Evolutionary conservation across 92 coral and sea anemone genomes (phyloP).

Genomic region (Desmophyllum pertusum): DNA sequence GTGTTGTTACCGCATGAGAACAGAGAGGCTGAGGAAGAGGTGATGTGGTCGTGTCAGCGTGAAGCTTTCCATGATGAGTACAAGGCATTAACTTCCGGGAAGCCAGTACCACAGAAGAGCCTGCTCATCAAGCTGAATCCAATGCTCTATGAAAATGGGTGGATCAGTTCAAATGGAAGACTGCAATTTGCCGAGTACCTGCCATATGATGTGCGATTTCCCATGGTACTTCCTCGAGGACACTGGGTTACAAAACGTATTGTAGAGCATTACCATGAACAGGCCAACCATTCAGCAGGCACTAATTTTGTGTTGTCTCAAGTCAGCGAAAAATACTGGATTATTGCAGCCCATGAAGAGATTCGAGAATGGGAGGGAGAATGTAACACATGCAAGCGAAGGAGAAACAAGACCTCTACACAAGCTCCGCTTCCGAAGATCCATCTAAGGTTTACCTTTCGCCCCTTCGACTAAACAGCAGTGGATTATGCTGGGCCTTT

Average conservation of each 20-base stretch:
- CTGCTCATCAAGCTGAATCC: slow-evolving; percentile 34
- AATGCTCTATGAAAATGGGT: slow-evolving; percentile 51
- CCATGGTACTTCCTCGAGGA: slow-evolving; percentile 56
- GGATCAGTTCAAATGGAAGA: slow-evolving; percentile 55
- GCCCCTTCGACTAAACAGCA: too few species aligned
- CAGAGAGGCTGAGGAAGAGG: slow-evolving; percentile 57
- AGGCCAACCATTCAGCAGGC: slow-evolving; percentile 64
- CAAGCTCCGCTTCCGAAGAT: slow-evolving; percentile 68
- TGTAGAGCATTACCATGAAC: slow-evolving; percentile 56
- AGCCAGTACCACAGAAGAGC: slow-evolving; percentile 46
- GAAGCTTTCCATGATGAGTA: slow-evolving; percentile 56
- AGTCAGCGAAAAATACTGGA: slow-evolving; percentile 53
- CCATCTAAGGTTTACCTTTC: slow-evolving; percentile 53
- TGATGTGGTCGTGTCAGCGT: slow-evolving; percentile 52
- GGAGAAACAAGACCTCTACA: slow-evolving; percentile 50
- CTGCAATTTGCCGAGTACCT: slow-evolving; percentile 56
- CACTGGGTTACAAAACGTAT: slow-evolving; percentile 60
- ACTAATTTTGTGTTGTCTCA: slow-evolving; percentile 62
- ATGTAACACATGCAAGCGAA: too few species aligned
- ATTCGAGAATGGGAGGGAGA: slow-evolving; percentile 59
- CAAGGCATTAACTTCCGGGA: slow-evolving; percentile 41
- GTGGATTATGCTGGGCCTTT: slow-evolving; percentile 51
- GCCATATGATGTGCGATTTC: slow-evolving; percentile 50
- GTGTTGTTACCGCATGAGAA: slow-evolving; percentile 51
- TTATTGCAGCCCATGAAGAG: slow-evolving; percentile 63